Conservation (phyloP, 2,797 vertebrate species). For the Protosalanx chinensis region DNA sequence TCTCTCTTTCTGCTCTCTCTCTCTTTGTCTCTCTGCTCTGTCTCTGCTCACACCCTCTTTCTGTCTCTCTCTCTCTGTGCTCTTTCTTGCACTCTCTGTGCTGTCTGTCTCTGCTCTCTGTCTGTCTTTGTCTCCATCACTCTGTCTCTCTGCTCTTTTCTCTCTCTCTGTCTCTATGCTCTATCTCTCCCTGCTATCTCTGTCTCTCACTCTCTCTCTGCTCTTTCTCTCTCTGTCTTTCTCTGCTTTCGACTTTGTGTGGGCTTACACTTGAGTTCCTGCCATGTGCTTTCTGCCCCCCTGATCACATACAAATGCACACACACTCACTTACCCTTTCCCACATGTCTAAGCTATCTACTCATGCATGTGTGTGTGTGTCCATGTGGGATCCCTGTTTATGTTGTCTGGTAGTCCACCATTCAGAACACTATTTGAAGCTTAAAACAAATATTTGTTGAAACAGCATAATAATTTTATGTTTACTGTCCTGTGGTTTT, state of each 20-base stretch:
- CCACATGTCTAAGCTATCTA: slow-evolving; percentile 44
- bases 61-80: slow-evolving; percentile 6
- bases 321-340: slow-evolving; percentile 32
- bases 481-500: slow-evolving; percentile 6
- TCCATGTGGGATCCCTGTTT: slow-evolving; percentile 2
- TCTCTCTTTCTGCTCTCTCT: slow-evolving; percentile 28
- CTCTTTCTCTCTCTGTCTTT: slow-evolving; percentile 3
- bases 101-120: not conserved
- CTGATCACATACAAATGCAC: slow-evolving; percentile 3
- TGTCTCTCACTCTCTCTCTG: slow-evolving; percentile 7
- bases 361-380: slow-evolving; percentile 29
- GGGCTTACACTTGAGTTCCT: slow-evolving; percentile 68
- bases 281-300: slow-evolving; percentile 69
- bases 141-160: slow-evolving; percentile 30
- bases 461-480: no score
- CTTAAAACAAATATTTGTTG: not conserved
- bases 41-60: slow-evolving; percentile 25
- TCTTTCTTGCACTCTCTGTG: not conserved
- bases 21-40: slow-evolving; percentile 32
- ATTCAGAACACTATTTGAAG: not conserved
- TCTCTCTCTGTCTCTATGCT: slow-evolving; percentile 49
- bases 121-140: slow-evolving; percentile 1
- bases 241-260: slow-evolving; percentile 59
- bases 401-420: not conserved
- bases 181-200: slow-evolving; percentile 1